These are phyloP conservation scores for Entomobrya multifasciata DNA, from an alignment of 2,888 invertebrate species.

Conservation along the genomic window DNA sequence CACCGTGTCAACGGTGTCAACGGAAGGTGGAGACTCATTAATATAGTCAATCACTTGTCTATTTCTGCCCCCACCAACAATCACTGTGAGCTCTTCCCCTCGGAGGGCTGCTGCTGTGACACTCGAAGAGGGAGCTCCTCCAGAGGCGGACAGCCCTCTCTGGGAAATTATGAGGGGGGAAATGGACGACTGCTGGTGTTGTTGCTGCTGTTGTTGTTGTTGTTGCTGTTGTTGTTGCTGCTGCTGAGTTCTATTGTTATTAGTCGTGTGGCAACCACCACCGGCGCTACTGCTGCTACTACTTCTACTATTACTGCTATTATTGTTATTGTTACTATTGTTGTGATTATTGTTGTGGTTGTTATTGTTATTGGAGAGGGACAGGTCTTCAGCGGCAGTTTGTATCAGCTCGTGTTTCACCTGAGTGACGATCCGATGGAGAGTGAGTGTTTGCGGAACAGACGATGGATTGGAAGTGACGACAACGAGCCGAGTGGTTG, in stretches of 20 bases:
- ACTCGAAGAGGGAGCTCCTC: conserved; percentile 24
- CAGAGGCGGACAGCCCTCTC: conserved; percentile 46
- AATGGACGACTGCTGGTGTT: conserved; percentile 40
- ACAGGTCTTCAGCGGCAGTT: conserved; percentile 79
- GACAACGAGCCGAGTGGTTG: conserved; percentile 71
- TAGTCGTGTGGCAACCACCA: conserved; percentile 3
- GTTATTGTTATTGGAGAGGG: conserved; percentile 67
- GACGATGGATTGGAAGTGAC: conserved; percentile 75
- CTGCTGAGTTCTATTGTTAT: conserved; percentile 36
- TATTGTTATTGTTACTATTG: conserved; percentile 23
- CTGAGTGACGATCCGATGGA: conserved; percentile 70
- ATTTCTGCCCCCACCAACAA: conserved; percentile 53
- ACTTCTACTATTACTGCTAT: conserved; percentile 16
- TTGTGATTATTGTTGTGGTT: conserved; percentile 63
- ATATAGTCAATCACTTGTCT: conserved; percentile 48
- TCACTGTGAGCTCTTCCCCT: conserved; percentile 68
- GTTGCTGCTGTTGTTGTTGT: neutral
- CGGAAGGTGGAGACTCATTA: conserved; percentile 52
- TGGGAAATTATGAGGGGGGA: conserved; percentile 58
- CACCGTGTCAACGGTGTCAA: conserved; percentile 47
- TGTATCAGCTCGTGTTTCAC: conserved; percentile 71
- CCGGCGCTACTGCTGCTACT: conserved; percentile 34
- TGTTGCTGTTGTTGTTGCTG: too few relatives aligned
- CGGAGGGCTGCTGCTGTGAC: conserved; percentile 37
- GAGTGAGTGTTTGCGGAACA: conserved; percentile 72